Base-by-base conservation (phyloP, 2,113 vertebrate species). In the Erythrocercus mccallii region DNA sequence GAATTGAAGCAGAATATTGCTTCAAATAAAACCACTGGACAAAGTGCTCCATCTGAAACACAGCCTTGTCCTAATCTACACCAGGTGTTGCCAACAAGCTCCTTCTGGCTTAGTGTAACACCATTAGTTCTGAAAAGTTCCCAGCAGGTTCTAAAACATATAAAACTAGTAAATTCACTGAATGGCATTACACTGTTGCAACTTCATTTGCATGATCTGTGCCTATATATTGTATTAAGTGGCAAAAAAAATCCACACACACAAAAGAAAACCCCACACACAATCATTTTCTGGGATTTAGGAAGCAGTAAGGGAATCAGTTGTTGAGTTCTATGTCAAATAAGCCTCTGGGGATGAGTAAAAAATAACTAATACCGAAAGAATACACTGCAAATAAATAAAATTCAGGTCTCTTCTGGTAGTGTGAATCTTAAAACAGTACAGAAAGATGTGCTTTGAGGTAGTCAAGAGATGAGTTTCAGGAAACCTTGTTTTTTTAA, bases 111-210 rank as follows among this genome's bases (percentile, higher is more conserved):
- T 51, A 68, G 28, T 23, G 18, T 14, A 68, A 54, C 18, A 62
- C 18, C 3, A 0, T 31, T 24, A 61, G 40, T 33, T 65, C 90
- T 0, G 0, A 69, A 48, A 79, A 38, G 62, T 31, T 76, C 62
- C 62, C 37, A 76, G 27, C 1, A 71, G 44, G 23, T 17, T 40
- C 17, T 10, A 44, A 38, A 79, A 78, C 5, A 35, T 2, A 53
- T 15, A 51, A 86, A 88, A 81, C 20, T 4, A 23, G 19, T 47
- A 54, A 56, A 64, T 47, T 23, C 27, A 45, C 20, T 17, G 35
- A 68, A 66, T 21, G 15, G 35, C 30, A 74, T 8, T 8, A 50
- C 8, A 23, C 4, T 23, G 13, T 14, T 35, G 30, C 40, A 88
- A 31, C 5, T 38, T 61, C 15, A 20, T 40, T 45, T 80, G 48